A percentile compares a stretch with the other conserved stretches of the same genome.
Conservation (phyloP, 1,140 invertebrate genomes). For the Himalopsyche phryganea region DNA sequence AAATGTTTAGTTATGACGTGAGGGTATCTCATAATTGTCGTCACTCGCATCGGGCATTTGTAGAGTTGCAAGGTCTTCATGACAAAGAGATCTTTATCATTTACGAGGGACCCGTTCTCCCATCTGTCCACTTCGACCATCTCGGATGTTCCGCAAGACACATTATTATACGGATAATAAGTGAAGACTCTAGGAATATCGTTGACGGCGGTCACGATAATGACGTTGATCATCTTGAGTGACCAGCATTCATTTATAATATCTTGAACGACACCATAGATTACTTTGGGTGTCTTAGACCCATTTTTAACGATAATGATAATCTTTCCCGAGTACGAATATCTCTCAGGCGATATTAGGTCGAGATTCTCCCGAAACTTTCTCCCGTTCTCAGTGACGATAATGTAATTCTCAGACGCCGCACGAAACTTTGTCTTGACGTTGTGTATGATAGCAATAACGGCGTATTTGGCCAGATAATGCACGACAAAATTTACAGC, state of each 20-base stretch:
- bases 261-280: constrained; percentile 2
- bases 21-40: constrained; percentile 14
- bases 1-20: constrained; percentile 12
- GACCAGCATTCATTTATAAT: constrained; percentile 23
- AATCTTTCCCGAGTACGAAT: constrained; percentile 15
- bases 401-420: constrained; percentile 23
- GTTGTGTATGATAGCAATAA: constrained; percentile 5
- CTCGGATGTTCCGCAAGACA: constrained; percentile 5
- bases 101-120: constrained; percentile 13
- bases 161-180: constrained; percentile 19
- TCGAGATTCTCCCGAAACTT: constrained; percentile 15
- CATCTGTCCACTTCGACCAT: constrained; percentile 21
- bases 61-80: constrained; percentile 12
- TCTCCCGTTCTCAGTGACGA: constrained; percentile 13
- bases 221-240: constrained; percentile 19
- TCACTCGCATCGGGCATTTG: constrained; percentile 15
- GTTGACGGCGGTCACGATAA: constrained; percentile 7
- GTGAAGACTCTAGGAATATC: constrained; percentile 10
- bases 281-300: background rate
- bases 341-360: constrained; percentile 9
- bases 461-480: constrained; percentile 12
- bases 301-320: constrained; percentile 22
- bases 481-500: constrained; percentile 11
- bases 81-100: constrained; percentile 17
- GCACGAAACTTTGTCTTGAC: background rate